Base-by-base conservation (phyloP, 2,113 vertebrate species). In the Rhinichthys klamathensis region DNA sequence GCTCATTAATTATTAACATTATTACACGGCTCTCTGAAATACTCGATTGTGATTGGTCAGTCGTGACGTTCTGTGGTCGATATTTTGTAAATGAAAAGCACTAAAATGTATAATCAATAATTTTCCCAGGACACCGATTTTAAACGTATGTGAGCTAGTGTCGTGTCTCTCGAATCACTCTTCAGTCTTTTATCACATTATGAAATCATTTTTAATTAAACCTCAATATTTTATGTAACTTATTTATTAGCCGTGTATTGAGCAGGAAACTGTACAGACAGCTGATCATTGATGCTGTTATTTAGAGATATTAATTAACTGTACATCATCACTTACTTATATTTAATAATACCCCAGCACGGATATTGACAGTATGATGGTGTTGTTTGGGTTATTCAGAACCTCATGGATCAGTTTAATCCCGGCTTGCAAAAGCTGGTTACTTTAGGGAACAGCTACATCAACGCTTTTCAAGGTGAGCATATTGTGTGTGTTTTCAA, bases 381-480 rank as follows among this genome's bases (percentile, higher is more conserved):
- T 82, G 74, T 83, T 74, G 70, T 49, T 76, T 81, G 44, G 70
- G 21, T 69, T 27, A 63, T 73, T 67, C 90, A 99, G 98, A 97
- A 94, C 84, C 95, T 99, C 86, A 93, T 96, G 95, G 97, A 98
- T 76, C 95, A 97, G 88, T 99, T 98, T 91, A 99, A 99, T 88
- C 98, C 98, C 0, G 96, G 97, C 6, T 94, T 99, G 85, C 96
- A 98, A 93, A 96, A 96, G 84, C 94, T 99, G 65, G 96, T 97
- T 61, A 95, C 96, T 87, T 93, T 99, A 30, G 98, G 98, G 8
- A 97, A 96, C 93, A 96, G 97, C 91, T 99, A 99, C 61, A 91
- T 97, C 73, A 95, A 93, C 73, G 97, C 97, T 84, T 97, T 99
- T 88, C 95, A 96, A 0, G 96, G 98, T 99, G 89, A 95, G 96